Evolutionary conservation across 1,140 invertebrate species (phyloP), one percentile per base, ranked within the genome.

Genomic region (Ostrea edulis): DNA sequence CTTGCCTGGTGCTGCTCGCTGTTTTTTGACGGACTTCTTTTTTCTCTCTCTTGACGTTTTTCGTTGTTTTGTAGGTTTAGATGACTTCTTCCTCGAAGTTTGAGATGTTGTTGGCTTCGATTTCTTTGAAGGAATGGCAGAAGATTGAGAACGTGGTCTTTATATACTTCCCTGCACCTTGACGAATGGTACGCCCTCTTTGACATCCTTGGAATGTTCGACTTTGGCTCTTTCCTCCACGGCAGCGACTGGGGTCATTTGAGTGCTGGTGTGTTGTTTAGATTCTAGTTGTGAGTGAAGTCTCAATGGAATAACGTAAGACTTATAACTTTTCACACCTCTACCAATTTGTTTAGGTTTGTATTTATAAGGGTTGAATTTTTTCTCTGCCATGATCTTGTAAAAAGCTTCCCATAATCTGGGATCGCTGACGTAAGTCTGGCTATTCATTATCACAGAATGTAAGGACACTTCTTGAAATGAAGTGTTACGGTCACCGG

Each of bases 221-320:
- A n/a, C n/a, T 82, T 82, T 86, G 0, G 87, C 87, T 62, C 84
- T 88, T n/a, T 88, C 87, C 8, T 85, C 87, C 22, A 88, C 87
- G 17, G 87, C 87, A 22, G 87, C 71, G n/a, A 55, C 12, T 8
- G 84, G 71, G 20, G 87, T 86, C 14, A 88, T 35, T 25, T 88
- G 87, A 44, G 65, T 58, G 0, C 29, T 44, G 3, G 77, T 8
- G 20, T 62, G 8, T 51, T 52, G 11, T 0, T 12, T 0, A 0
- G 53, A 35, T 85, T 85, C 83, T 8, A 85, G 35, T 62, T 85
- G 86, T 82, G 71, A 44, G 44, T 62, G 71, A n/a, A n/a, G 51
- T 62, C 71, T 58, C 44, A 71, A 44, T 5, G 85, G 65, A 71
- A 86, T 68, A 11, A 25, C 85, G 17, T 77, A 87, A 25, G 86